phyloP scores from a whole-genome alignment of 1,140 invertebrate genomes.

The Caerostris extrusa region DNA sequence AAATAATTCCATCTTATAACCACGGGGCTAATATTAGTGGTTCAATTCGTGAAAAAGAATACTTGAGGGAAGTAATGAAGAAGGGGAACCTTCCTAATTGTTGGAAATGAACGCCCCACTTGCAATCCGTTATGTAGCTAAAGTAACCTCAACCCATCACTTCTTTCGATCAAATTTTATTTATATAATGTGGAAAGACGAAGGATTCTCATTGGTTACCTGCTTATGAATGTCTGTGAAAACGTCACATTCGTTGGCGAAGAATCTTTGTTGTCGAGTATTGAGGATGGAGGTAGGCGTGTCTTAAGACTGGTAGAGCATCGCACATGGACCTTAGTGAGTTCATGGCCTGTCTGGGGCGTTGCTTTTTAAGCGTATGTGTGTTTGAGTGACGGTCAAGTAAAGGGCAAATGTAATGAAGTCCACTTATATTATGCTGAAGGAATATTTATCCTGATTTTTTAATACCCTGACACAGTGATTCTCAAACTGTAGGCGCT shows the following conservation, averaged over 20 bases:
- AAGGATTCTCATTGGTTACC: conserved; percentile 37
- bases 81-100: too few species aligned
- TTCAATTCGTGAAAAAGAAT: too few species aligned
- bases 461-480: neutral
- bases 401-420: conserved; percentile 68
- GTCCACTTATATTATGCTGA: conserved; percentile 38
- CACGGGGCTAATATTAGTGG: too few species aligned
- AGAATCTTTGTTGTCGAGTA: neutral
- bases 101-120: neutral
- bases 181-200: neutral
- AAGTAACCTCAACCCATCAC: neutral
- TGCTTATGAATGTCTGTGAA: neutral
- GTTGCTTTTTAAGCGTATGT: neutral
- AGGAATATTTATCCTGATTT: neutral
- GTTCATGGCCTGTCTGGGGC: conserved; percentile 71
- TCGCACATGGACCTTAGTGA: conserved; percentile 36
- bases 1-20: too few species aligned
- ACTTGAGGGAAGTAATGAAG: too few species aligned
- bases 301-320: conserved; percentile 43
- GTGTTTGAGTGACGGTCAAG: conserved; percentile 63
- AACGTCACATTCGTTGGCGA: neutral
- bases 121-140: neutral
- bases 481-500: too few species aligned
- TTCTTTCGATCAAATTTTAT: neutral
- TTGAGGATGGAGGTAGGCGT: conserved; percentile 41